These are phyloP conservation scores for Leucophenga varia DNA, from an alignment of 1,140 invertebrate genomes.

Conservation along the genomic window DNA sequence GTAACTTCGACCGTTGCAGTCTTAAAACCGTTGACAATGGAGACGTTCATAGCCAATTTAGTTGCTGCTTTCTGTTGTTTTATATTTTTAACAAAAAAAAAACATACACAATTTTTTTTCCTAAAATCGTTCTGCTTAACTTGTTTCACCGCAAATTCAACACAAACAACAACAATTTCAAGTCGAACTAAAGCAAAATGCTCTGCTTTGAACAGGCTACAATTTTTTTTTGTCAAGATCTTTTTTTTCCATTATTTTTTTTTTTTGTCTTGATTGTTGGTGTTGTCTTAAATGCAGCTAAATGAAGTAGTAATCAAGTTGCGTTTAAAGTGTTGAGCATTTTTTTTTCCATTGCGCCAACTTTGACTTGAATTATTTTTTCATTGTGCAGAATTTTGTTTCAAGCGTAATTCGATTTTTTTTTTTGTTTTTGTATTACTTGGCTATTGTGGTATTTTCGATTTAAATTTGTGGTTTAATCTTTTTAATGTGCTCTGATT, in stretches of 20 bases:
- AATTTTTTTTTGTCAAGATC: constrained; percentile 15
- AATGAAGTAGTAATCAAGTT: constrained; percentile 52
- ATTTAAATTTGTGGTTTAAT: too few species aligned
- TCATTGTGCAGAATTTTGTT: too few species aligned
- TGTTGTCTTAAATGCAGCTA: constrained; percentile 52
- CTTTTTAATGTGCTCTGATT: too few species aligned
- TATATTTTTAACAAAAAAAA: too few species aligned
- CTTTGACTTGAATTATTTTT: too few species aligned
- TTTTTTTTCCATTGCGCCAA: too few species aligned
- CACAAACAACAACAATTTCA: too few species aligned
- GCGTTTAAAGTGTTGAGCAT: constrained; percentile 42
- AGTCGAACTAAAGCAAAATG: too few species aligned
- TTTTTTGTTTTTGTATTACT: too few species aligned
- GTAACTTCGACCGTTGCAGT: not conserved
- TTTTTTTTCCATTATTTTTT: constrained; percentile 32
- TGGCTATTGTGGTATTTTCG: too few species aligned
- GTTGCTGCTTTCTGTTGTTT: constrained; percentile 41
- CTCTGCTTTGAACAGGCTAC: constrained; percentile 36
- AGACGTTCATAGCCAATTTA: constrained; percentile 38
- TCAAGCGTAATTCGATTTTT: too few species aligned
- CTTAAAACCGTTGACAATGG: not conserved
- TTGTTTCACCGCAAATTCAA: constrained; percentile 40
- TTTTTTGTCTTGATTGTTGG: constrained; percentile 18
- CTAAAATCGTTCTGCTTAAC: constrained; percentile 40
- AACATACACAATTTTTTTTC: constrained; percentile 29